phyloP scores from a whole-genome alignment of 2,888 invertebrate species.

The Thereva nobilitata region DNA sequence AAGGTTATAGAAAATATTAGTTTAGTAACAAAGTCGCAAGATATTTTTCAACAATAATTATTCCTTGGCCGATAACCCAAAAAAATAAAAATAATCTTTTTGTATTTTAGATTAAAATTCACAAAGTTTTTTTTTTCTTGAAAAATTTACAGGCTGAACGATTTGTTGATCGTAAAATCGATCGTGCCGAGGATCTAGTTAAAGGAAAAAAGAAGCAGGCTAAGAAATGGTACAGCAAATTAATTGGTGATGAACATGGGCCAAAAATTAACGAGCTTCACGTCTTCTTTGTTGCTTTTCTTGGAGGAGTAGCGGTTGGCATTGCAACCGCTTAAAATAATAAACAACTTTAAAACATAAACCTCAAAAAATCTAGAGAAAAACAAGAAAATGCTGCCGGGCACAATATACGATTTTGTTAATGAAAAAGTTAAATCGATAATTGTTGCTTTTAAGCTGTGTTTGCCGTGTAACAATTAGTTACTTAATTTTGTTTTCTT shows the following conservation, averaged over 20 bases:
- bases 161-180: conserved; percentile 79
- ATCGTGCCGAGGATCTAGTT: conserved; percentile 75
- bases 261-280: conserved; percentile 76
- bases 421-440: too few relatives aligned
- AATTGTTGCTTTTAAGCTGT: too few relatives aligned
- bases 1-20: too few relatives aligned
- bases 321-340: conserved; percentile 51
- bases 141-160: conserved; percentile 70
- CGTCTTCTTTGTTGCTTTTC: conserved; percentile 79
- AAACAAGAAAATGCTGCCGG: too few relatives aligned
- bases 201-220: conserved; percentile 73
- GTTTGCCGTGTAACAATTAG: too few relatives aligned
- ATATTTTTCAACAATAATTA: too few relatives aligned
- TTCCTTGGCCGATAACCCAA: not conserved
- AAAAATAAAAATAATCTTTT: conserved; percentile 9
- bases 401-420: too few relatives aligned
- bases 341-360: too few relatives aligned
- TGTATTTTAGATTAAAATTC: conserved; percentile 6
- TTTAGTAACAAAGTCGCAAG: too few relatives aligned
- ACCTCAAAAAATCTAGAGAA: too few relatives aligned
- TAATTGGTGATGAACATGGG: conserved; percentile 67
- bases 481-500: too few relatives aligned
- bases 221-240: conserved; percentile 74
- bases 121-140: conserved; percentile 21
- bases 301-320: conserved; percentile 78